Base-by-base conservation (phyloP, 2,797 vertebrate genomes). In the Leuciscus waleckii region DNA sequence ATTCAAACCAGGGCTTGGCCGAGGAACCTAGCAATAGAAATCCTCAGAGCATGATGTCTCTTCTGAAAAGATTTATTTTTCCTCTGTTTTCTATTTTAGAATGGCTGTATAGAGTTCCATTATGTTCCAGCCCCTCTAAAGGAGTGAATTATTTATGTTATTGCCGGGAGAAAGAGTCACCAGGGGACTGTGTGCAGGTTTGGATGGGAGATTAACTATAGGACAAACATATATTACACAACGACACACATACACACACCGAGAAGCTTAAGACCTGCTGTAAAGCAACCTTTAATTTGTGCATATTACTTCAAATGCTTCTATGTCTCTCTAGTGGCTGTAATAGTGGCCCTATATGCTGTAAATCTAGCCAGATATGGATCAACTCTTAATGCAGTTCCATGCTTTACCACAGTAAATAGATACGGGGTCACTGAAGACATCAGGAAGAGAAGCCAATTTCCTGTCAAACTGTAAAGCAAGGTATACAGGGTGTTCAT, bases 101-200 rank as follows among this genome's bases (percentile, higher is more conserved):
- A 79, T 54, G 11, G 39, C 35, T 49, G 54, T 23, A 85, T 85
- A 85, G 78, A 87, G 76, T 77, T 80, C 85, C 63, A 85, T 86
- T 89, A 86, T 80, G 51, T 54, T 46, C 37, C 61, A 37, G 68
- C 70, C 85, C 81, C 70, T 77, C 69, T 76, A 75, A 68, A 61
- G 51, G 69, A 84, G 76, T 93, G 91, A 94, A 93, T 94, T 91
- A 94, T 94, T 92, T 88, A 93, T 93, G 88, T 81, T 81, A 81
- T 84, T 69, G 67, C 89, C 90, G 91, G 91, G 86, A 88, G 43
- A 43, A 83, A 83, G 58, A 88, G 84, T 76, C 67, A 54, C 68
- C 35, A 82, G 61, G 61, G 32, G 75, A 63, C 51, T 71, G 77
- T 79, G 80, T 80, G 80, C 63, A 76, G 81, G 51, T 54, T 68